Evolutionary conservation across 2,888 invertebrate genomes (phyloP).

Genomic region (Apoderus coryli): DNA sequence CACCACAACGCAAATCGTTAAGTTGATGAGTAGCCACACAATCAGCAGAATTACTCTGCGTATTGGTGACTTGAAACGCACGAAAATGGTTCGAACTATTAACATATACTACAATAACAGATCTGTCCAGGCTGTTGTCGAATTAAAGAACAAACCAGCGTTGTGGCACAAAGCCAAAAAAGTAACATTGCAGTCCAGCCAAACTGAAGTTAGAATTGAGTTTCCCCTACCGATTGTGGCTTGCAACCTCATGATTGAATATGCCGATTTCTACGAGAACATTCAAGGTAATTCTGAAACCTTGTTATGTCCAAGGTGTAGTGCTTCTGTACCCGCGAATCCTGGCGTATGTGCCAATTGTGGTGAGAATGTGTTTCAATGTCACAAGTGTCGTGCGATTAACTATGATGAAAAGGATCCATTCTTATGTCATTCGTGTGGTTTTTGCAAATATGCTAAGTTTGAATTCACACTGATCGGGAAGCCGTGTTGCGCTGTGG

Average conservation of each 20-base stretch:
- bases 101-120: constrained; percentile 96
- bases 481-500: constrained; percentile 88
- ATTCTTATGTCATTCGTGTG: constrained; percentile 96
- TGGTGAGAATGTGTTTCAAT: constrained; percentile 98
- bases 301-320: constrained; percentile 89
- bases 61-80: constrained; percentile 88
- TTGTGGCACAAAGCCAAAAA: constrained; percentile 97
- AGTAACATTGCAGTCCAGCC: constrained; percentile 76
- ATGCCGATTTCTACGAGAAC: constrained; percentile 94
- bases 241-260: constrained; percentile 97
- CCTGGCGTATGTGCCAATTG: constrained; percentile 96
- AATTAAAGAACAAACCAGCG: constrained; percentile 87
- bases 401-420: constrained; percentile 99
- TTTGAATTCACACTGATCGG: constrained; percentile 91
- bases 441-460: constrained; percentile 98
- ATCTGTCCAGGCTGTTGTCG: constrained; percentile 91
- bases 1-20: constrained; percentile 94
- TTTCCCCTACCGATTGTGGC: constrained; percentile 95
- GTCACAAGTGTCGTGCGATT: constrained; percentile 95
- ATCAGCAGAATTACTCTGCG: constrained; percentile 87
- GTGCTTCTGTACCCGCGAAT: constrained; percentile 91
- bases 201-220: constrained; percentile 92
- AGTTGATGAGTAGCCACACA: constrained; percentile 87
- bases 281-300: constrained; percentile 56
- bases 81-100: constrained; percentile 93